Conservation (phyloP, 2,888 invertebrate species). For the Nemotelus nigrinus region DNA sequence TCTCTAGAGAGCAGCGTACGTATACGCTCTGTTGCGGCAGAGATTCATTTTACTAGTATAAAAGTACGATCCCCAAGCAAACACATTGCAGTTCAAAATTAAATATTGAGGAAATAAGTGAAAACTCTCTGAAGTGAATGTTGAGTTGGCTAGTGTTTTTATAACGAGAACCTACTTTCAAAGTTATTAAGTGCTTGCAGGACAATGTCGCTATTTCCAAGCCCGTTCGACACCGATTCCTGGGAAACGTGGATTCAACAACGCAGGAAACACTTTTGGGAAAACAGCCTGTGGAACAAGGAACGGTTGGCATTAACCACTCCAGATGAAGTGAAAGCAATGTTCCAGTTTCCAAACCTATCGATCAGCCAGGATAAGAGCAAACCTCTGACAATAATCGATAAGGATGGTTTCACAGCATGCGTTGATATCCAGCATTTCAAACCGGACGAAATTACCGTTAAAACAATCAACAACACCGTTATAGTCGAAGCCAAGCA, state of each 20-base stretch:
- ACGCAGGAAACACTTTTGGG: slow-evolving; percentile 32
- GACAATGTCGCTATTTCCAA: slow-evolving; percentile 30
- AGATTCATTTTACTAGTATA: slow-evolving; percentile 32
- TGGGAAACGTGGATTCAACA: slow-evolving; percentile 28
- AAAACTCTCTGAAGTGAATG: neutral
- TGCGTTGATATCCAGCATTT: slow-evolving; percentile 77
- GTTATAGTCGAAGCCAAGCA: slow-evolving; percentile 77
- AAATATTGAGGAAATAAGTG: slow-evolving; percentile 12
- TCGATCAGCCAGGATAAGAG: slow-evolving; percentile 4
- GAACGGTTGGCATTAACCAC: slow-evolving; percentile 14
- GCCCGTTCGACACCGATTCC: slow-evolving; percentile 21
- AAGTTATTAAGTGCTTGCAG: neutral
- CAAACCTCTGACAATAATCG: slow-evolving; percentile 60
- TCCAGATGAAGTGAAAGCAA: slow-evolving; percentile 11
- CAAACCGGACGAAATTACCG: slow-evolving; percentile 74
- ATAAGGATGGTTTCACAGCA: slow-evolving; percentile 76
- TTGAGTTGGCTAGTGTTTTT: slow-evolving; percentile 1
- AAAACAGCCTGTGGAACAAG: slow-evolving; percentile 11
- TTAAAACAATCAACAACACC: slow-evolving; percentile 74
- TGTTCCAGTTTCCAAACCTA: slow-evolving; percentile 28
- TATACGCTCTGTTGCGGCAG: neutral
- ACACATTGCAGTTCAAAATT: slow-evolving; percentile 12
- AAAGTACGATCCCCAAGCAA: slow-evolving; percentile 1
- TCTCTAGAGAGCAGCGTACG: neutral
- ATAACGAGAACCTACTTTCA: neutral